Conservation (phyloP, 2,113 vertebrate species). For the Chionodraco myersi region DNA sequence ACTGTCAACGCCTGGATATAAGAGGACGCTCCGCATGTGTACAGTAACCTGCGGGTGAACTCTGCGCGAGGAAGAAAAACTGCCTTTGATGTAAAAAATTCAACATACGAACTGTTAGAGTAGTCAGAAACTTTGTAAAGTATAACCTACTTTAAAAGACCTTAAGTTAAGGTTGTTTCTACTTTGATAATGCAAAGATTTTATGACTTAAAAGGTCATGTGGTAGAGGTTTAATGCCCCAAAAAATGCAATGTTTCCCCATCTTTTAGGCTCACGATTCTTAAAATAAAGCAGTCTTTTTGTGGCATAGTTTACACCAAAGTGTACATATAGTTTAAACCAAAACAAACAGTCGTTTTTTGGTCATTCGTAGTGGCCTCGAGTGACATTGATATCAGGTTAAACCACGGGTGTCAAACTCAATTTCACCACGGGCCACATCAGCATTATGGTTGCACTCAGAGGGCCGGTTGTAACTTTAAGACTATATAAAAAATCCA, state of each 20-base stretch:
- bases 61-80: neutral
- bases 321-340: neutral
- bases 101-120: neutral
- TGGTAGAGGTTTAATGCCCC: neutral
- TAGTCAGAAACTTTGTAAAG: neutral
- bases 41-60: slow-evolving; percentile 27
- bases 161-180: no score
- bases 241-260: neutral
- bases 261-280: no score
- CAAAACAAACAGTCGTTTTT: neutral
- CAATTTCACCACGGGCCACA: no score
- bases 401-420: neutral
- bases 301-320: neutral
- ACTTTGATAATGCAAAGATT: no score
- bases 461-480: no score
- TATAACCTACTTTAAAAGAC: no score
- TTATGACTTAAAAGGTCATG: neutral
- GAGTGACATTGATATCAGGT: no score
- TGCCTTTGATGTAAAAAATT: neutral
- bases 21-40: slow-evolving; percentile 14
- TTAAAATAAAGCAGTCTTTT: no score
- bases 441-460: no score
- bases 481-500: no score
- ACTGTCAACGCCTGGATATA: slow-evolving; percentile 73
- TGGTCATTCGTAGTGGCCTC: neutral